Percentiles rank a stretch among this genome's conserved stretches.
phyloP scores from a whole-genome alignment of 2,888 invertebrate species.

The Ramazzottius varieornatus region DNA sequence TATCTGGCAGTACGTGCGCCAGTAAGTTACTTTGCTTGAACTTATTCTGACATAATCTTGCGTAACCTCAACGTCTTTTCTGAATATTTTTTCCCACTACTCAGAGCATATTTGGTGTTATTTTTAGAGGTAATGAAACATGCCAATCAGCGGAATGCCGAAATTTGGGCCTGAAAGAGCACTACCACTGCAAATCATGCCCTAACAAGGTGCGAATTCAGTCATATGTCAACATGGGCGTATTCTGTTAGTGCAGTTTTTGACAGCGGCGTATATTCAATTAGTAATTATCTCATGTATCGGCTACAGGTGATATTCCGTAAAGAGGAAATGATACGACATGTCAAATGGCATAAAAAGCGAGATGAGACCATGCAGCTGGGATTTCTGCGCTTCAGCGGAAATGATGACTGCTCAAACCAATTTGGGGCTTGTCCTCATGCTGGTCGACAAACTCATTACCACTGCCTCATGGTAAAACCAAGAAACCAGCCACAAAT shows the following conservation, averaged over 20 bases:
- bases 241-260: too few species aligned
- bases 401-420: constrained; percentile 73
- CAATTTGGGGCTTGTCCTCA: constrained; percentile 59
- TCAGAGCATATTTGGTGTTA: not conserved
- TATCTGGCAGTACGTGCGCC: not conserved
- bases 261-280: too few species aligned
- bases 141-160: constrained; percentile 3
- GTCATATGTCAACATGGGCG: not conserved
- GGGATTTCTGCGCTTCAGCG: constrained; percentile 77
- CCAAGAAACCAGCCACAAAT: not conserved
- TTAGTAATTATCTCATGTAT: not conserved
- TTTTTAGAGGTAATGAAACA: not conserved
- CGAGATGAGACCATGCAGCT: constrained; percentile 81
- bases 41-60: not conserved
- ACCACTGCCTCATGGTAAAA: constrained; percentile 67
- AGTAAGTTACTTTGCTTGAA: not conserved
- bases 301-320: constrained; percentile 51
- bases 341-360: constrained; percentile 98
- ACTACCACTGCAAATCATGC: not conserved
- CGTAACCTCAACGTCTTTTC: too few species aligned
- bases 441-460: constrained; percentile 77
- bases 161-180: not conserved
- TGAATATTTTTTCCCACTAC: not conserved
- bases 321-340: constrained; percentile 93
- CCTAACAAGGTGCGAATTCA: not conserved